Base-by-base conservation (phyloP, 2,797 vertebrate genomes). In the Sparus aurata region DNA sequence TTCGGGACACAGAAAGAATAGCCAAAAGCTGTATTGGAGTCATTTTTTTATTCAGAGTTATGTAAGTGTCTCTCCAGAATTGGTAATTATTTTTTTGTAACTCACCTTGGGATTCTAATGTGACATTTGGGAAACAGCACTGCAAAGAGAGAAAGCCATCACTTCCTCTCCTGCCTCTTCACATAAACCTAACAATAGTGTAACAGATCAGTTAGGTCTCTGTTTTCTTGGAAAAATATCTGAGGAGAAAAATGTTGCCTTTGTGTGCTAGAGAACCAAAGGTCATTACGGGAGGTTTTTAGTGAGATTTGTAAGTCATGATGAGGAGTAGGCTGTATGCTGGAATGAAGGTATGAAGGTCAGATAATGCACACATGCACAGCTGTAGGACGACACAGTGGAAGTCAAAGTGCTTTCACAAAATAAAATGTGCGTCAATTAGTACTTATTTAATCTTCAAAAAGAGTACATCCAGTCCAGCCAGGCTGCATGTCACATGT, bases 251-350 rank as follows among this genome's bases (percentile, higher is more conserved):
- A 84, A 75, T 77, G 81, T 67, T 3, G 34, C 71, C 88, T 88
- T 91, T 92, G 90, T 90, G 63, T 62, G 47, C 50, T n/a, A 49
- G 49, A 70, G 52, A 65, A 69, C 25, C 65, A 85, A 89, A 91
- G 80, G 85, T 89, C 83, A 75, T 50, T 34, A 45, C 64, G 70
- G 65, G 82, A 87, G 71, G 20, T 70, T 84, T 84, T 76, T 45
- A 76, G 27, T 41, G 47, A 61, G 46, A 75, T 74, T 64, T 78
- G 27, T 64, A 47, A 71, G 58, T 80, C 82, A 79, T 52, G 45
- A 27, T 66, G 47, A 52, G 38, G 61, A 17, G 15, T 67, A 82
- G 84, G 77, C 73, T 77, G 73, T 70, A 23, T 34, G 77, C 46
- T 75, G 83, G 84, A 73, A 87, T 83, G 83, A 77, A 79, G 77